phyloP scores from a whole-genome alignment of 2,888 invertebrate genomes.

The Anodontia alba region DNA sequence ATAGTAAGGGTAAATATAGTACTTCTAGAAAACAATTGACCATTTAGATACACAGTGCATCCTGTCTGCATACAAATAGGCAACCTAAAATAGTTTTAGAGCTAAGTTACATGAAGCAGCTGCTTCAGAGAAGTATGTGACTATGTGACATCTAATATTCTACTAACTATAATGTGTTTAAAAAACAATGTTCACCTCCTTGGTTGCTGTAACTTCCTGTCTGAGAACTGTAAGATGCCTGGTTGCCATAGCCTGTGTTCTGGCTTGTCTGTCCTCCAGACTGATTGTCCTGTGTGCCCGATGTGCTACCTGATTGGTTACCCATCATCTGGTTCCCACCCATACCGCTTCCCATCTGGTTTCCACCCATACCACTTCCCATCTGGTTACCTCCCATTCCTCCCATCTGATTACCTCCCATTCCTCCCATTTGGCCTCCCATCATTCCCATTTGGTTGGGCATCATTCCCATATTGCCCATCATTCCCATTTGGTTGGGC shows the following conservation, averaged over 20 bases:
- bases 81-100: no score
- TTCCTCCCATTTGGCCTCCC: constrained; percentile 24
- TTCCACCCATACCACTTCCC: constrained; percentile 32
- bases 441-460: constrained; percentile 37
- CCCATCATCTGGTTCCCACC: background rate
- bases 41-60: no score
- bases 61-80: no score
- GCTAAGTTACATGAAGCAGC: no score
- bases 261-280: background rate
- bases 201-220: background rate
- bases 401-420: constrained; percentile 31
- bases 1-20: no score
- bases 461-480: constrained; percentile 41
- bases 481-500: constrained; percentile 40
- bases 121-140: no score
- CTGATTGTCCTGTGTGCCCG: background rate
- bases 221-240: background rate
- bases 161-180: no score
- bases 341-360: constrained; percentile 34
- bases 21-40: no score
- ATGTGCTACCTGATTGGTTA: background rate
- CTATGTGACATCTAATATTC: no score
- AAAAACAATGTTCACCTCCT: no score
- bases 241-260: background rate
- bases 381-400: constrained; percentile 33